These are phyloP conservation scores for Dryobotodes eremita DNA, from an alignment of 2,888 invertebrate species.

Conservation along the genomic window DNA sequence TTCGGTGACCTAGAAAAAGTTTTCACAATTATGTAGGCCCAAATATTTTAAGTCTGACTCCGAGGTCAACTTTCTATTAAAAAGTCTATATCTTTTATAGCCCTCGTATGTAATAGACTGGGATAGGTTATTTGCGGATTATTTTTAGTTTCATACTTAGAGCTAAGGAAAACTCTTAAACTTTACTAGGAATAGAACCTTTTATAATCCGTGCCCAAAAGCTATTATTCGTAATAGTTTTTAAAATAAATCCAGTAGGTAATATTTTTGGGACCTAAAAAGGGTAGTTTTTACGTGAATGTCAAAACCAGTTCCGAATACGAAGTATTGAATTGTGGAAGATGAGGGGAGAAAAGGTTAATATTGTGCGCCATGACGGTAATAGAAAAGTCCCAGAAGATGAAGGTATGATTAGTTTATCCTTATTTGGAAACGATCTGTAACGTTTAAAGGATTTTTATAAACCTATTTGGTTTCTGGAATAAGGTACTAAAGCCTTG, in stretches of 20 bases:
- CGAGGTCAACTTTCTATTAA: conserved; percentile 34
- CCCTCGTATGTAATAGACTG: conserved; percentile 17
- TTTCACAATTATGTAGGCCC: not conserved
- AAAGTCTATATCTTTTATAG: conserved; percentile 42
- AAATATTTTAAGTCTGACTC: conserved; percentile 15
- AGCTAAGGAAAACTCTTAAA: conserved; percentile 39
- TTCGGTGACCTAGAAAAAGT: not conserved
- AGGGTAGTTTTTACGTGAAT: not conserved
- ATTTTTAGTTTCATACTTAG: conserved; percentile 40
- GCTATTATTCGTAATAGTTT: conserved; percentile 32
- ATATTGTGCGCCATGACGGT: not conserved
- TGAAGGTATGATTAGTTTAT: not conserved
- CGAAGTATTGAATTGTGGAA: not conserved
- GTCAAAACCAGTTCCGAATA: not conserved
- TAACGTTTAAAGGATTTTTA: too few species aligned
- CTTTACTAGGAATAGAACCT: conserved; percentile 36
- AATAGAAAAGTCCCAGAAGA: not conserved
- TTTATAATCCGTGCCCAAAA: conserved; percentile 21
- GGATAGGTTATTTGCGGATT: conserved; percentile 16
- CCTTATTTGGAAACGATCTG: too few species aligned
- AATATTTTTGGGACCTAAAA: not conserved
- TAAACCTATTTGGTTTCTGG: too few species aligned
- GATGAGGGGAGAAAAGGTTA: not conserved
- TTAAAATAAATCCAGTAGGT: conserved; percentile 4
- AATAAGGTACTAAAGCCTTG: not conserved